Base-by-base conservation (phyloP, 2,888 invertebrate species). In the Carpatolechia fugitivella region DNA sequence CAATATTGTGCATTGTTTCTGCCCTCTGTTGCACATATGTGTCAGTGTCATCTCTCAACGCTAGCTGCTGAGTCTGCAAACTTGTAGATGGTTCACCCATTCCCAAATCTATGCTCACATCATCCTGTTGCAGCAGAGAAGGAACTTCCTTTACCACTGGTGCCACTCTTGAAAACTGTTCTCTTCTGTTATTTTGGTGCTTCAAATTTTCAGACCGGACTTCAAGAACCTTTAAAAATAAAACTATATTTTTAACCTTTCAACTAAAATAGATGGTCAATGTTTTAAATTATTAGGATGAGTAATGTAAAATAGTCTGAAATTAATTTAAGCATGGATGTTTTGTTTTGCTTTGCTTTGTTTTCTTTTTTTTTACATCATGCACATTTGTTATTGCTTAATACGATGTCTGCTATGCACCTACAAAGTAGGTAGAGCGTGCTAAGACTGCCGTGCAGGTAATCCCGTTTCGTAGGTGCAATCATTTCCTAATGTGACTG, bases 1-100 rank as follows among this genome's bases (percentile, higher is more conserved):
- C 99, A 74, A 99, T 99, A 79, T 97, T 98, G 82, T 99, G 98
- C 99, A 99, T 99, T 0, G 99, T 98, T 80, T 98, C 98, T 36
- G 98, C 98, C 69, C 99, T 92, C 72, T 95, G 95, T 72, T 97
- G 96, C 38, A 98, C 93, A 88, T 99, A 99, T 48, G 95, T 92
- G 74, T 98, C 98, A 50, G 95, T 94, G 80, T 96, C 95, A 84
- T 97, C 96, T 72, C 96, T 94, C 69, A 96, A 90, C 46, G 95
- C 91, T 65, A 95, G 89, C 66, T 96, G 94, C 70, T 95, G 78
- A 86, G 91, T 69, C 70, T 95, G 78, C 88, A 74, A 84, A 80
- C 60, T 86, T 67, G 68, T 10, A 13, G 66, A 70, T 18, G 90
- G 83, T 57, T 92, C 92, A 53, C 95, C 96, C 86, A 98, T 92